Conservation (phyloP, 2,888 invertebrate genomes). For the Tipula vernalis region DNA sequence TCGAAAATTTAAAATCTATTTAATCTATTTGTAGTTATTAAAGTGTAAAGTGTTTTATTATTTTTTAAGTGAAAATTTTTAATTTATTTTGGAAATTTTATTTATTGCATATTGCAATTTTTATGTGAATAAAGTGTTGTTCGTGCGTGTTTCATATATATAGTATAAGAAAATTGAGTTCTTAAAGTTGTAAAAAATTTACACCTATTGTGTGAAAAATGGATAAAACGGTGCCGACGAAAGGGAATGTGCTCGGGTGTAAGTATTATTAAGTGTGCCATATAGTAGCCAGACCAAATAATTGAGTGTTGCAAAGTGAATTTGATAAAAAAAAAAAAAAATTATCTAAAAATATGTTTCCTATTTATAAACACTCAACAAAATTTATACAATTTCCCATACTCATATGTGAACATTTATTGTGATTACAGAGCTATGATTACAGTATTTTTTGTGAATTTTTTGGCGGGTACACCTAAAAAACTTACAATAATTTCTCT, state of each 20-base stretch:
- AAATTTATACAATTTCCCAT: neutral
- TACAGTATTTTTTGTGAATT: neutral
- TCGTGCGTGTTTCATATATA: neutral
- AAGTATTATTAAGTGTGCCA: constrained; percentile 28
- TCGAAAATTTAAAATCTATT: neutral
- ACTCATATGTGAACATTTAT: neutral
- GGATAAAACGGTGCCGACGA: constrained; percentile 42
- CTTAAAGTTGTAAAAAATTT: neutral
- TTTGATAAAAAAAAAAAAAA: neutral
- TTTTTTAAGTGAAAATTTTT: neutral
- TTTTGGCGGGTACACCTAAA: neutral
- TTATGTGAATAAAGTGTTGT: neutral
- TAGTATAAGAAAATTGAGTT: neutral
- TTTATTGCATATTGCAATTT: neutral
- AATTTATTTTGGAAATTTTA: neutral
- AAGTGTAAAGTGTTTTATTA: neutral
- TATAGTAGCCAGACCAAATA: neutral
- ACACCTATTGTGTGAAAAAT: neutral
- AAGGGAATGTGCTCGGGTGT: constrained; percentile 46
- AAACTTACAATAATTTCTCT: neutral
- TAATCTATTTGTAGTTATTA: neutral
- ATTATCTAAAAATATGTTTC: neutral
- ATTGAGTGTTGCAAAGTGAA: neutral
- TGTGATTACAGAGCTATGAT: neutral
- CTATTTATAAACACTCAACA: neutral